phyloP scores from a whole-genome alignment of 2,888 invertebrate genomes.

The Trissolcus japonicus region DNA sequence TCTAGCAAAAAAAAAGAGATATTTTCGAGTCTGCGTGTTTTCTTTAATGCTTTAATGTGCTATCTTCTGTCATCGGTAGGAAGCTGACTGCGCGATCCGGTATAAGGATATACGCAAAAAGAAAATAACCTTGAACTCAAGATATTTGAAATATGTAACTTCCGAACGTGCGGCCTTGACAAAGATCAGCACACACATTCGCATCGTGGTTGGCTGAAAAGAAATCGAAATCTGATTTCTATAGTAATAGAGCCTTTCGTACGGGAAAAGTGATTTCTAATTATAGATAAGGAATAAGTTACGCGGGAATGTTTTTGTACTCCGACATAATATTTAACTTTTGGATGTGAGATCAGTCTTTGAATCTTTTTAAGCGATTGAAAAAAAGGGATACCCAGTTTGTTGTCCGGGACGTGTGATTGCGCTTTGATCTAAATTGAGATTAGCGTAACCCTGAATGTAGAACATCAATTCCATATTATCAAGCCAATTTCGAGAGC shows the following conservation, averaged over 20 bases:
- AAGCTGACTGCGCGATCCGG: conserved; percentile 27
- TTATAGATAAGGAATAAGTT: conserved; percentile 17
- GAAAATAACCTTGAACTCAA: conserved; percentile 47
- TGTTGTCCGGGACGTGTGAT: too few relatives aligned
- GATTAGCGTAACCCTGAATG: too few relatives aligned
- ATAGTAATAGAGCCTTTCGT: conserved; percentile 18
- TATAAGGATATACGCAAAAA: conserved; percentile 24
- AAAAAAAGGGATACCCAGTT: too few relatives aligned
- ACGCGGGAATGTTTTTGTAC: too few relatives aligned
- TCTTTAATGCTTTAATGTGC: conserved; percentile 14
- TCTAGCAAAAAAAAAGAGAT: conserved; percentile 18
- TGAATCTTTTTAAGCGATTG: too few relatives aligned
- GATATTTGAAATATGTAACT: conserved; percentile 37
- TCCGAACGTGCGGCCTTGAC: conserved; percentile 27
- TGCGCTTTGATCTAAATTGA: too few relatives aligned
- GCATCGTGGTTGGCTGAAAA: conserved; percentile 9
- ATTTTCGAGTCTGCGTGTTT: conserved; percentile 21
- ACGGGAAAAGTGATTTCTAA: conserved; percentile 19
- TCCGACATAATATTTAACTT: too few relatives aligned
- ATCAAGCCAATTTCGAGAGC: too few relatives aligned
- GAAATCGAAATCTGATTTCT: conserved; percentile 7
- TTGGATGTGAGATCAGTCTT: too few relatives aligned
- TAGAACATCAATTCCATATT: too few relatives aligned
- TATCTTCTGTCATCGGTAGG: conserved; percentile 33
- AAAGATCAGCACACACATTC: conserved; percentile 17